phyloP scores from a whole-genome alignment of 1,140 invertebrate genomes.

The Apocrypta bakeri region DNA sequence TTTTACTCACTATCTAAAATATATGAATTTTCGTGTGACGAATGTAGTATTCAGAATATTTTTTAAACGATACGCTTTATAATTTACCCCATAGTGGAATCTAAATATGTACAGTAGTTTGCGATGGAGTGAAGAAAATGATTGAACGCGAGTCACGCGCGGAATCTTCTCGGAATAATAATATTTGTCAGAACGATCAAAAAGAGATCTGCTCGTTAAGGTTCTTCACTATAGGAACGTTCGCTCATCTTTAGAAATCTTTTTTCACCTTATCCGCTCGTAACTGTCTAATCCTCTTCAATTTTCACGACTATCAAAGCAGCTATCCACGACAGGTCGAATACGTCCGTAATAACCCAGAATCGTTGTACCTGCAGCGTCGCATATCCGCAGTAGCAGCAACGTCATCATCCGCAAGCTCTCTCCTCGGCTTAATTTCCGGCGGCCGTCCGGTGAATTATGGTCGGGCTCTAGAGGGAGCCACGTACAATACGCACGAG shows the following conservation, averaged over 20 bases:
- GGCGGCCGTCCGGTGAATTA: slow-evolving; percentile 6
- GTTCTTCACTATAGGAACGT: background rate
- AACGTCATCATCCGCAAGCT: slow-evolving; percentile 1
- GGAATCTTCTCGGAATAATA: slow-evolving; percentile 24
- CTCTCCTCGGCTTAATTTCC: background rate
- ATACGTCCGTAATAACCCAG: background rate
- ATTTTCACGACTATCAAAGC: background rate
- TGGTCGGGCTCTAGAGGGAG: background rate
- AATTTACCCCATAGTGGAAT: too few relatives aligned
- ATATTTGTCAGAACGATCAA: background rate
- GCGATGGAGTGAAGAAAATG: too few relatives aligned
- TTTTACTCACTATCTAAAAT: too few relatives aligned
- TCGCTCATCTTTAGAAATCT: too few relatives aligned
- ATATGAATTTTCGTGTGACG: too few relatives aligned
- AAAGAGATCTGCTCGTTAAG: background rate
- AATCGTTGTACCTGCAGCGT: background rate
- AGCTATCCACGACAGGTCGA: background rate
- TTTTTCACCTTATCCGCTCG: too few relatives aligned
- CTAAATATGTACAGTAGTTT: too few relatives aligned
- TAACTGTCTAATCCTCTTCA: background rate
- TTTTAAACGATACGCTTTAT: too few relatives aligned
- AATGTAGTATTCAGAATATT: too few relatives aligned
- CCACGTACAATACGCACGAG: slow-evolving; percentile 1
- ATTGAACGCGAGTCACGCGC: background rate
- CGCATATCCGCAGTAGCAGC: background rate